Conservation (phyloP, 2,113 vertebrate species). For the Spea multiplicata region DNA sequence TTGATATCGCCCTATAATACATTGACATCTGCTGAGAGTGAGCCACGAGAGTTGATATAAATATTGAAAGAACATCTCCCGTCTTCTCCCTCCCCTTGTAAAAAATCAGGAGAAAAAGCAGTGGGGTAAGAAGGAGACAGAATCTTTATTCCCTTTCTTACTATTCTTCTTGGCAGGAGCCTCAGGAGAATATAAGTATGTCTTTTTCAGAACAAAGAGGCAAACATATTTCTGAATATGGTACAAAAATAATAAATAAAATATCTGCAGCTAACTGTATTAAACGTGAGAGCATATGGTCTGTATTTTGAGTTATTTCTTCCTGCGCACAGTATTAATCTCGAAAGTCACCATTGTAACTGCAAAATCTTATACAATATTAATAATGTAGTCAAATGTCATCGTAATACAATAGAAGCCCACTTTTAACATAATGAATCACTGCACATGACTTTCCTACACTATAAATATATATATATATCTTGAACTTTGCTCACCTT, state of each 20-base stretch:
- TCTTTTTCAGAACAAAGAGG: slow-evolving; percentile 6
- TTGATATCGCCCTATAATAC: background rate
- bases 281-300: background rate
- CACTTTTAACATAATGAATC: background rate
- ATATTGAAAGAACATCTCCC: slow-evolving; percentile 21
- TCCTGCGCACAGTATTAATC: background rate
- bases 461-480: background rate
- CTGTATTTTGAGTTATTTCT: background rate
- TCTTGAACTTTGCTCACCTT: background rate
- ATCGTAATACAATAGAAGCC: background rate
- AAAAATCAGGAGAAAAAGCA: background rate
- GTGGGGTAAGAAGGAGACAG: background rate
- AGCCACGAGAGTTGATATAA: slow-evolving; percentile 14
- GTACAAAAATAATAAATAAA: slow-evolving; percentile 4
- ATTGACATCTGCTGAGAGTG: slow-evolving; percentile 21
- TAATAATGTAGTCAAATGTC: slow-evolving; percentile 8
- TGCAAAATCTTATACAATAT: background rate
- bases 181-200: background rate
- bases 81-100: background rate
- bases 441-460: background rate
- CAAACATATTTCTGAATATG: slow-evolving; percentile 1
- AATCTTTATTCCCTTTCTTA: slow-evolving; percentile 26
- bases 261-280: background rate
- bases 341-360: background rate
- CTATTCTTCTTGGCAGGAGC: background rate